phyloP scores from a whole-genome alignment of 1,140 invertebrate species.

The Palaemon carinicauda region DNA sequence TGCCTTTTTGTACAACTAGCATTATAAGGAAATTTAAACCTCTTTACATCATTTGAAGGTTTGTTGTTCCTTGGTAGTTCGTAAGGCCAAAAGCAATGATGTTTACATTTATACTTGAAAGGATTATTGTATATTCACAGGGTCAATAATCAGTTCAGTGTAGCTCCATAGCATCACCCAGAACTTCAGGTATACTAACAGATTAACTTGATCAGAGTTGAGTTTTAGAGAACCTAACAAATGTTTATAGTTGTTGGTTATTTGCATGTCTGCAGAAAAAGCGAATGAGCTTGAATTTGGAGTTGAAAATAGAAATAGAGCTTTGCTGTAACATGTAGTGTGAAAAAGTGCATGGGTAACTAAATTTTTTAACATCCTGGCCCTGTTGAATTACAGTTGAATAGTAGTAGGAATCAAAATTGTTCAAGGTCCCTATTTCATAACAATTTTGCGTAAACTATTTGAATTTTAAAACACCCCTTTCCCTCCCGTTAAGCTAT shows the following conservation, averaged over 20 bases:
- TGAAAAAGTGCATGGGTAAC: slow-evolving; percentile 40
- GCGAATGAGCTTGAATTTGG: slow-evolving; percentile 10
- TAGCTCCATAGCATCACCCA: slow-evolving; percentile 52
- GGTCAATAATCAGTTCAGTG: slow-evolving; percentile 57
- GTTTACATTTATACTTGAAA: background rate
- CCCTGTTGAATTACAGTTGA: background rate
- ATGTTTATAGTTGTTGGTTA: slow-evolving; percentile 28
- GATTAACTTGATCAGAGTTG: slow-evolving; percentile 16
- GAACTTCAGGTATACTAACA: slow-evolving; percentile 50
- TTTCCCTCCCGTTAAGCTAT: too few species aligned
- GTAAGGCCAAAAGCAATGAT: background rate
- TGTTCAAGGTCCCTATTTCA: too few species aligned
- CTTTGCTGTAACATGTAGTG: background rate
- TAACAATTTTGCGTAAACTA: too few species aligned
- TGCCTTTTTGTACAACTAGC: background rate
- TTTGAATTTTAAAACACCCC: too few species aligned
- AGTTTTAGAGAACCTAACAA: slow-evolving; percentile 12
- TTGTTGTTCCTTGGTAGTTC: slow-evolving; percentile 41
- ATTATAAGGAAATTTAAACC: background rate
- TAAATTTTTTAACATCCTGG: background rate
- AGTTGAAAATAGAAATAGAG: slow-evolving; percentile 7
- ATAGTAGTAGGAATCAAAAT: background rate
- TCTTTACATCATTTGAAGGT: slow-evolving; percentile 45
- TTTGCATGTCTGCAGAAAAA: slow-evolving; percentile 40
- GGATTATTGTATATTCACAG: slow-evolving; percentile 43